Conservation (phyloP, 2,888 invertebrate genomes). For the Pinctada fucata region DNA sequence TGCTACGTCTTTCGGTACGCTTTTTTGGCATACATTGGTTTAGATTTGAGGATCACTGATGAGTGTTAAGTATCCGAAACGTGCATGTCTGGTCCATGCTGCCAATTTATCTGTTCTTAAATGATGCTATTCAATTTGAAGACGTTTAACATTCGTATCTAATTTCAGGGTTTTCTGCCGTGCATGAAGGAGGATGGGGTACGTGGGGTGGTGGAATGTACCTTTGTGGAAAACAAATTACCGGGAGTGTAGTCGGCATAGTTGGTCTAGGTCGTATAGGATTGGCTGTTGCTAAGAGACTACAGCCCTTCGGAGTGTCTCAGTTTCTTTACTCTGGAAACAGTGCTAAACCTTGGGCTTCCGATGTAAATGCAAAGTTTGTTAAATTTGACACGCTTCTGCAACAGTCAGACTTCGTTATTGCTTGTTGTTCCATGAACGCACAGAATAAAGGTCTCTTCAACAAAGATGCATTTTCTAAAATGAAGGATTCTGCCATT, state of each 20-base stretch:
- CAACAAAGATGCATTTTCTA: conserved; percentile 85
- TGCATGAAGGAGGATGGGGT: conserved; percentile 86
- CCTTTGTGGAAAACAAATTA: conserved; percentile 85
- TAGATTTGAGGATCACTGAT: too few species aligned
- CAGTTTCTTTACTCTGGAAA: conserved; percentile 84
- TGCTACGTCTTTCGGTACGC: too few species aligned
- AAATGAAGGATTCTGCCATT: conserved; percentile 91
- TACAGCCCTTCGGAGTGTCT: conserved; percentile 86
- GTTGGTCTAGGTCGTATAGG: conserved; percentile 77
- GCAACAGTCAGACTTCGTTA: conserved; percentile 88
- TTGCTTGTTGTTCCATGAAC: conserved; percentile 87
- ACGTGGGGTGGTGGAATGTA: conserved; percentile 83
- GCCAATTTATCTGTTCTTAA: too few species aligned
- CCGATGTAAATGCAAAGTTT: conserved; percentile 82
- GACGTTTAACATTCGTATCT: too few species aligned
- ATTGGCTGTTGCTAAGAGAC: conserved; percentile 86
- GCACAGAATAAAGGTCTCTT: conserved; percentile 89
- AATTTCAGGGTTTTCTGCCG: conserved; percentile 68
- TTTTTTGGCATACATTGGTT: too few species aligned
- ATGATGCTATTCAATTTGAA: too few species aligned
- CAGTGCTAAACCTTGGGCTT: conserved; percentile 70
- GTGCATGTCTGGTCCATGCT: too few species aligned
- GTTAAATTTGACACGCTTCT: conserved; percentile 86
- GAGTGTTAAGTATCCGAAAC: too few species aligned
- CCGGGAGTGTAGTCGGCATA: conserved; percentile 84